phyloP scores from a whole-genome alignment of 2,888 invertebrate species.

The Troides helena region DNA sequence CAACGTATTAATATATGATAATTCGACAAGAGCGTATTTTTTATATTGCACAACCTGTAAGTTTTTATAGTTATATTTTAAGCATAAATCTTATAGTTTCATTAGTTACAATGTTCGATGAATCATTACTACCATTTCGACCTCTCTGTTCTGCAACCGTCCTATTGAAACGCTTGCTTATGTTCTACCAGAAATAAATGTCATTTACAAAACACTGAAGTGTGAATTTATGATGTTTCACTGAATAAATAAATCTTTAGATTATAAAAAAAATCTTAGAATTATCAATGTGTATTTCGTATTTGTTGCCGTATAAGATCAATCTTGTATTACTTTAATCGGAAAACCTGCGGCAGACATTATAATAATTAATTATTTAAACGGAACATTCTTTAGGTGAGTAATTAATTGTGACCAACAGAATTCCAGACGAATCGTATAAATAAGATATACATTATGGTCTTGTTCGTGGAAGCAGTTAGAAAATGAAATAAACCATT shows the following conservation, averaged over 20 bases:
- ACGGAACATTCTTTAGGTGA: constrained; percentile 46
- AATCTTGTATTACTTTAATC: constrained; percentile 2
- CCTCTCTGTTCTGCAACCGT: too few species aligned
- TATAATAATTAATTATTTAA: constrained; percentile 63
- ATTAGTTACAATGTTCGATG: too few species aligned
- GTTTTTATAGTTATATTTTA: too few species aligned
- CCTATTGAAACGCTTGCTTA: too few species aligned
- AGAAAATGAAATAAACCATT: constrained; percentile 1
- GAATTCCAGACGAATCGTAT: background rate
- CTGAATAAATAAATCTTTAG: too few species aligned
- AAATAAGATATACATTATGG: constrained; percentile 10
- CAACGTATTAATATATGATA: background rate
- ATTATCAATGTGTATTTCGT: background rate
- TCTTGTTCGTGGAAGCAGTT: background rate
- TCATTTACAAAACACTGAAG: too few species aligned
- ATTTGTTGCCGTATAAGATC: constrained; percentile 41
- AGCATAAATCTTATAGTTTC: too few species aligned
- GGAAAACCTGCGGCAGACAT: constrained; percentile 22
- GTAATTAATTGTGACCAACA: constrained; percentile 11
- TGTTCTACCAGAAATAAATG: too few species aligned
- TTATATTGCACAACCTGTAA: background rate
- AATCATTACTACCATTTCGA: too few species aligned
- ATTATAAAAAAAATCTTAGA: background rate
- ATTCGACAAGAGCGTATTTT: background rate
- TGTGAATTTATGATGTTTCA: too few species aligned